phyloP scores from a whole-genome alignment of 2,888 invertebrate species.

The Drosophila acutilabella region DNA sequence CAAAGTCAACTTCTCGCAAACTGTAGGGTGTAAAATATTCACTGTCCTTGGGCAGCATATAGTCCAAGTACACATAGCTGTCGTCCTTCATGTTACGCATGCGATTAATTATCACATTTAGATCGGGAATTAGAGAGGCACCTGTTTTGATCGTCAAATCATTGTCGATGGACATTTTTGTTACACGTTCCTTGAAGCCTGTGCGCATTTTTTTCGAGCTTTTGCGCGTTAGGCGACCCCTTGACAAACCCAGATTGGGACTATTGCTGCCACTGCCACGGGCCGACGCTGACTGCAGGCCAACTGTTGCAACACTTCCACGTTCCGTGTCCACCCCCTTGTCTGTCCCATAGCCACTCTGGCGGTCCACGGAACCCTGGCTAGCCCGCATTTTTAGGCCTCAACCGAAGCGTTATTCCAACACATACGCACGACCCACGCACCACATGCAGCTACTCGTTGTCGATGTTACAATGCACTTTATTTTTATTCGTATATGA shows the following conservation, averaged over 20 bases:
- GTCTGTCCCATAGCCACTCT: neutral
- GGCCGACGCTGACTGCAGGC: neutral
- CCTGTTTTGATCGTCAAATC: conserved; percentile 64
- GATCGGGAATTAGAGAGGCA: conserved; percentile 81
- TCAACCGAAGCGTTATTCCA: conserved; percentile 3
- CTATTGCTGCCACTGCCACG: conserved; percentile 17
- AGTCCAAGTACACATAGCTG: conserved; percentile 91
- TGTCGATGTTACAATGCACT: conserved; percentile 10
- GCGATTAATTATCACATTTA: conserved; percentile 82
- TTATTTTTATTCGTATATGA: conserved; percentile 1
- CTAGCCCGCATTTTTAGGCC: conserved; percentile 14
- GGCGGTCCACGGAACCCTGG: neutral
- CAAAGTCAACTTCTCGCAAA: conserved; percentile 90
- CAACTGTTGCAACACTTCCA: neutral
- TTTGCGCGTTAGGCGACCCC: neutral
- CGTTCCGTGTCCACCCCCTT: neutral
- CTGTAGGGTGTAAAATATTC: conserved; percentile 91
- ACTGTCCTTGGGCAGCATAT: conserved; percentile 90
- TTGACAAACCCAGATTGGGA: neutral
- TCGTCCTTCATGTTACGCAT: conserved; percentile 87
- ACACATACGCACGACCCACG: neutral
- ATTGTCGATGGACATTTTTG: neutral
- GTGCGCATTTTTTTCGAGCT: neutral
- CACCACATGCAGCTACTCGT: conserved; percentile 1
- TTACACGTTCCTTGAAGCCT: conserved; percentile 17